Percentiles rank a stretch among this genome's conserved stretches.
Evolutionary conservation across 2,888 invertebrate genomes (phyloP).

Genomic region (Anthophora plumipes): DNA sequence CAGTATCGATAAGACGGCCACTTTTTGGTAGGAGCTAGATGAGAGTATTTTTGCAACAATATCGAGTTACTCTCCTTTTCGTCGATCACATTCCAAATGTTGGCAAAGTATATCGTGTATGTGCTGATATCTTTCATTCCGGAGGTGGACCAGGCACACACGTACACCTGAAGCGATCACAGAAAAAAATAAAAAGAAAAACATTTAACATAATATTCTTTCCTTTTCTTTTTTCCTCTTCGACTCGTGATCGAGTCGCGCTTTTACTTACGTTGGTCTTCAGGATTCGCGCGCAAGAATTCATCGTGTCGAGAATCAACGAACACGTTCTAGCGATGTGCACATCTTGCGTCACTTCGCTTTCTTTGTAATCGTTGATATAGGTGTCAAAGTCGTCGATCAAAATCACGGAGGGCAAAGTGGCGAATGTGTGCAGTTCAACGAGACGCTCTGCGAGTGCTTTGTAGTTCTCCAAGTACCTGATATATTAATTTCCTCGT

Average conservation of each 20-base stretch:
- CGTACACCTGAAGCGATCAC: conserved; percentile 50
- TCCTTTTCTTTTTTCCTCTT: neutral
- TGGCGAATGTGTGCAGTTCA: conserved; percentile 75
- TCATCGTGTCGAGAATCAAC: conserved; percentile 74
- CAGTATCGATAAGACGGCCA: conserved; percentile 64
- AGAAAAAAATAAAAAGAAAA: neutral
- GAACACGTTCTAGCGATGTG: conserved; percentile 76
- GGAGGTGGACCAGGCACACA: conserved; percentile 60
- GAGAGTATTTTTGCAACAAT: conserved; percentile 43
- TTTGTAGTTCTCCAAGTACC: conserved; percentile 79
- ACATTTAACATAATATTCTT: neutral
- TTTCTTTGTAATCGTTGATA: conserved; percentile 48
- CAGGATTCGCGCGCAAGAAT: conserved; percentile 73
- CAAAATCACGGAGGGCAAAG: conserved; percentile 76
- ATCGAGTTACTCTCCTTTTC: conserved; percentile 52
- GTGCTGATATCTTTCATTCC: conserved; percentile 18
- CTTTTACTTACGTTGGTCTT: conserved; percentile 62
- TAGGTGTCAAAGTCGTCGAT: conserved; percentile 80
- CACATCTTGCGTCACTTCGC: conserved; percentile 56
- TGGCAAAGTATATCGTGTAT: conserved; percentile 64
- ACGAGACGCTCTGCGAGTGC: conserved; percentile 73
- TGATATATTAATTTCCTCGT: conserved; percentile 52
- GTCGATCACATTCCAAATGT: conserved; percentile 63
- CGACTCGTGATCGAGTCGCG: neutral
- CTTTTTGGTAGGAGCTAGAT: neutral